Evolutionary conservation across 2,888 invertebrate genomes (phyloP), one percentile per base, ranked within the genome.

Genomic region (Petrophora chlorosata): DNA sequence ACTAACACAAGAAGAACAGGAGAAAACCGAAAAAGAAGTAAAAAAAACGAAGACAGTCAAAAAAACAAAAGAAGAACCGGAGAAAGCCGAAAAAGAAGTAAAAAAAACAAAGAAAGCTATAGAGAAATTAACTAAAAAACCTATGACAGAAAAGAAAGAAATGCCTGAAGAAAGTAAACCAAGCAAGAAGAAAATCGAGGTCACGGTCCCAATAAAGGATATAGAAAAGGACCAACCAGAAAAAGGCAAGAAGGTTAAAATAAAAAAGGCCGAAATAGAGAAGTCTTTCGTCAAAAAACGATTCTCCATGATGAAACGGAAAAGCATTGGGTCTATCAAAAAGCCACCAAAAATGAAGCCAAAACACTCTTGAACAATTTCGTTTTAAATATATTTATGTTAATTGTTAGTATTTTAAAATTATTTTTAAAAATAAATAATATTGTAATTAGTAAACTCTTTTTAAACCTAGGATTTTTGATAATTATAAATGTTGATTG

Each of bases 291-390:
- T 67, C 16, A 81, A 85, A 59, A 85, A 80, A 52, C 65, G 63
- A 3, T 52, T 57, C 0, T 59, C 59, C 28, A 72, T 82, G 61
- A 72, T 75, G 63, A 85, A 78, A 47, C 63, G 88, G 13, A 88
- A 82, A 57, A 88, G 87, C 12, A 76, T 85, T 0, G 86, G 86
- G 0, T 79, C 83, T 0, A 84, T 88, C 0, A 83, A 85, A 19
- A 88, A 86, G 65, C 70, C 80, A 7, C 88, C 88, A 0, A 86
- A 82, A 72, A 88, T 89, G 88, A 86, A 79, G 13, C 88, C 88
- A 0, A 79, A 70, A 35, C 26, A 25, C 1, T n/a, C n/a, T n/a
- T n/a, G 5, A 1, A 12, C 25, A 17, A 44, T 13, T 17, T 17
- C 7, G n/a, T 5, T 23, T 7, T 23, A n/a, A 7, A n/a, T 4